Percentiles rank a stretch among this genome's conserved stretches.
phyloP scores from a whole-genome alignment of 2,888 invertebrate species.

The Lasioglossum calceatum region DNA sequence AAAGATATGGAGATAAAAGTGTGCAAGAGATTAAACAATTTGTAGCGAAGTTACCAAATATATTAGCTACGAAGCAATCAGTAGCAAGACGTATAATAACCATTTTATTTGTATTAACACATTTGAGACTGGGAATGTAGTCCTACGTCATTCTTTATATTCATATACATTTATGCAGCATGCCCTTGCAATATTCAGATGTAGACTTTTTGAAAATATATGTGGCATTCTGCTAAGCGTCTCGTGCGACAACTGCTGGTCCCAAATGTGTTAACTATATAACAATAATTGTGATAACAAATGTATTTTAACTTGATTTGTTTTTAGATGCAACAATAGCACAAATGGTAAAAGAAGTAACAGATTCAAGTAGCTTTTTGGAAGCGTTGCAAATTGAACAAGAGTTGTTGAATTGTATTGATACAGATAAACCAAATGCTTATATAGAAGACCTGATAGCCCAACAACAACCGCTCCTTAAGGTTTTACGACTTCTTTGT shows the following conservation, averaged over 20 bases:
- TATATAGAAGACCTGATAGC: constrained; percentile 97
- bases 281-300: background rate
- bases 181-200: no score
- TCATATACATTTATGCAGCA: no score
- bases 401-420: constrained; percentile 95
- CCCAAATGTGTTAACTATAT: background rate
- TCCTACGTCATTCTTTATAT: background rate
- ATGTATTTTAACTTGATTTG: background rate
- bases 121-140: background rate
- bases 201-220: no score
- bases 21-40: constrained; percentile 98
- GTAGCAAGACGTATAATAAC: constrained; percentile 87
- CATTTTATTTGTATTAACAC: constrained; percentile 16
- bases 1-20: constrained; percentile 93
- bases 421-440: constrained; percentile 94
- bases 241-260: background rate
- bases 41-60: constrained; percentile 94
- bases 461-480: constrained; percentile 91
- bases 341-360: constrained; percentile 95
- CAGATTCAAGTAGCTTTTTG: constrained; percentile 90
- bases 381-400: constrained; percentile 94
- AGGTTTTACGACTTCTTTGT: constrained; percentile 95
- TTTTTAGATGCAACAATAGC: constrained; percentile 94
- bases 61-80: constrained; percentile 94
- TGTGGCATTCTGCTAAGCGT: no score